Evolutionary conservation across 2,888 invertebrate species (phyloP).

Genomic region (Meteorus cinctellus): DNA sequence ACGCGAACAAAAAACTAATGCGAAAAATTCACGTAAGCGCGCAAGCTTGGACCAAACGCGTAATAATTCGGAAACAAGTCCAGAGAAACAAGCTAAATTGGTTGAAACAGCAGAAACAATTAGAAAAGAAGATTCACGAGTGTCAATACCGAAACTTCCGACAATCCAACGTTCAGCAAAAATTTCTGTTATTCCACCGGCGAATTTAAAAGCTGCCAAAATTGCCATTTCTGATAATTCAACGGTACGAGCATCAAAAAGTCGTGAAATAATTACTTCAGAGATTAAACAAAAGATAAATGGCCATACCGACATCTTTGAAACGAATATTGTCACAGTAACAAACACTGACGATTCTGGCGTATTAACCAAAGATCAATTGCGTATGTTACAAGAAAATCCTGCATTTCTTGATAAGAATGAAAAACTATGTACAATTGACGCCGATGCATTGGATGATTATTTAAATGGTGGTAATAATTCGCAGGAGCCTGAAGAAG

Average conservation of each 20-base stretch:
- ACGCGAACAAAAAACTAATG: conserved; percentile 38
- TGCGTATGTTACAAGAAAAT: conserved; percentile 58
- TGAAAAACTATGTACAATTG: conserved; percentile 81
- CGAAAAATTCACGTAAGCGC: conserved; percentile 68
- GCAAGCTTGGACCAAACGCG: conserved; percentile 57
- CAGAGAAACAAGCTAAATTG: conserved; percentile 68
- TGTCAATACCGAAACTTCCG: conserved; percentile 14
- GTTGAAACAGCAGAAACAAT: conserved; percentile 42
- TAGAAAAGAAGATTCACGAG: conserved; percentile 22
- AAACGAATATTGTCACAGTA: not conserved
- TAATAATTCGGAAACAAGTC: conserved; percentile 63
- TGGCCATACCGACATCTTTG: conserved; percentile 11
- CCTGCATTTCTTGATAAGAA: conserved; percentile 54
- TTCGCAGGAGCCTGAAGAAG: conserved; percentile 88
- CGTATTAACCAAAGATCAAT: conserved; percentile 58
- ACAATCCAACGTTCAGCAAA: conserved; percentile 52
- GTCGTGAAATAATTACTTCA: conserved; percentile 61
- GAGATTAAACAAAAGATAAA: conserved; percentile 24
- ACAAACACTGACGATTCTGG: conserved; percentile 36
- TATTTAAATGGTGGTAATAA: conserved; percentile 85
- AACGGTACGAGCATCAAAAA: not conserved
- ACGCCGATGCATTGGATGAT: conserved; percentile 87
- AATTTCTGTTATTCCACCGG: conserved; percentile 62
- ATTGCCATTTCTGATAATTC: conserved; percentile 50
- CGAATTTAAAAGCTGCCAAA: conserved; percentile 59